Evolutionary conservation across 2,888 invertebrate species (phyloP).

Genomic region (Dynastes grantii): DNA sequence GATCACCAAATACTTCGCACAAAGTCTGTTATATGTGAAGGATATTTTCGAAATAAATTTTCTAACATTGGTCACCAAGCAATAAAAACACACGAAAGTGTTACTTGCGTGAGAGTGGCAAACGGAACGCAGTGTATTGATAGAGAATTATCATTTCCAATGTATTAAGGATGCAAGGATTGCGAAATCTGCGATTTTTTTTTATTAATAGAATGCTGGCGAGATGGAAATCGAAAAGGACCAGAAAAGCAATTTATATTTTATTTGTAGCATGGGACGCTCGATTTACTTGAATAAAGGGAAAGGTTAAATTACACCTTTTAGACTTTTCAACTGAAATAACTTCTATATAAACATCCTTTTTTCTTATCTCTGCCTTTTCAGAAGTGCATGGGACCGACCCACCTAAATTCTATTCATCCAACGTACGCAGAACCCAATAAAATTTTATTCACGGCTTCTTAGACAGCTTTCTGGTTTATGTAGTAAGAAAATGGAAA

Average conservation of each 20-base stretch:
- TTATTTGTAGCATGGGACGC: neutral
- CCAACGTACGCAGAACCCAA: neutral
- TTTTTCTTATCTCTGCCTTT: conserved; percentile 5
- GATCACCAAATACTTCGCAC: too few species aligned
- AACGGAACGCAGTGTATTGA: too few species aligned
- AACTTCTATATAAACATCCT: conserved; percentile 16
- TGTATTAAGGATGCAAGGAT: too few species aligned
- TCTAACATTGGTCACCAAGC: too few species aligned
- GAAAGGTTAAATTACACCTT: conserved; percentile 19
- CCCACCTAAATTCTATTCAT: conserved; percentile 16
- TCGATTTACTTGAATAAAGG: conserved; percentile 25
- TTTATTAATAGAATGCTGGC: too few species aligned
- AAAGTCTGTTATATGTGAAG: too few species aligned
- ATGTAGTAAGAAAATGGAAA: neutral
- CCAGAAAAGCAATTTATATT: neutral
- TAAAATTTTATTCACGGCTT: conserved; percentile 12
- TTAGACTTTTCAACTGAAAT: neutral
- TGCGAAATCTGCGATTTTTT: too few species aligned
- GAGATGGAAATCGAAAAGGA: neutral
- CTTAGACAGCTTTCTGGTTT: neutral
- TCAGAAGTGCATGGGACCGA: neutral
- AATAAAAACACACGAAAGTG: too few species aligned
- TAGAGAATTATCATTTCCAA: too few species aligned
- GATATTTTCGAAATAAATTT: too few species aligned
- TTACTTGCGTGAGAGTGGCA: too few species aligned